A percentile compares a stretch with the other conserved stretches of the same genome.
Conservation (phyloP, 2,888 invertebrate species). For the Pyrrhia umbra region DNA sequence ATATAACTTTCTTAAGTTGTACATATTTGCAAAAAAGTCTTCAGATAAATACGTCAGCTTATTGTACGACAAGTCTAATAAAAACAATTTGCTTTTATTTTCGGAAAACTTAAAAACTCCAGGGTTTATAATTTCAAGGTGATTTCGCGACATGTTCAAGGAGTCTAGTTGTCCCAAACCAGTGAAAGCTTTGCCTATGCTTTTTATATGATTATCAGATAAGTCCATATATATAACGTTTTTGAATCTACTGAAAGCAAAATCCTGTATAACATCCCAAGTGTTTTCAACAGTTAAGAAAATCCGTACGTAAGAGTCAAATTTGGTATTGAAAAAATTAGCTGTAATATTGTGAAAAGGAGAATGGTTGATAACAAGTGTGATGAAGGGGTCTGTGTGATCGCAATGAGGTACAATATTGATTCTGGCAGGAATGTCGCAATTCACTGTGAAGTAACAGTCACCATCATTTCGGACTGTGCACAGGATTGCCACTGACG, state of each 20-base stretch:
- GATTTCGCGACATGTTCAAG: constrained; percentile 54
- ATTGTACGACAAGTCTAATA: constrained; percentile 57
- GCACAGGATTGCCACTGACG: constrained; percentile 16
- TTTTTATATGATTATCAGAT: constrained; percentile 42
- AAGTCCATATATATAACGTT: constrained; percentile 53
- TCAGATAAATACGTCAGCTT: constrained; percentile 32
- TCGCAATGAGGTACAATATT: constrained; percentile 20
- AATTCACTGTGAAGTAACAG: constrained; percentile 48
- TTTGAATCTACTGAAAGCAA: constrained; percentile 51
- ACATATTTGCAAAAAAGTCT: constrained; percentile 32
- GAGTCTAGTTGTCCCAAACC: constrained; percentile 45
- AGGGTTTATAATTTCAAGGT: constrained; percentile 30
- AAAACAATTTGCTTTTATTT: constrained; percentile 32
- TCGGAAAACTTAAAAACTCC: constrained; percentile 37
- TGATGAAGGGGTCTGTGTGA: constrained; percentile 34
- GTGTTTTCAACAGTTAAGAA: constrained; percentile 35
- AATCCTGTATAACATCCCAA: constrained; percentile 31
- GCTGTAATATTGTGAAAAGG: constrained; percentile 12
- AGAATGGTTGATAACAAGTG: constrained; percentile 39
- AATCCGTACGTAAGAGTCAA: constrained; percentile 33
- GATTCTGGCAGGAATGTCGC: constrained; percentile 15
- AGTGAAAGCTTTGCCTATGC: constrained; percentile 39
- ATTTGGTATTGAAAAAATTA: constrained; percentile 25
- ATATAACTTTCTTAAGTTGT: constrained; percentile 43
- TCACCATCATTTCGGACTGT: constrained; percentile 27